Conservation (phyloP, 2,113 vertebrate species). For the Hemichromis elongatus region DNA sequence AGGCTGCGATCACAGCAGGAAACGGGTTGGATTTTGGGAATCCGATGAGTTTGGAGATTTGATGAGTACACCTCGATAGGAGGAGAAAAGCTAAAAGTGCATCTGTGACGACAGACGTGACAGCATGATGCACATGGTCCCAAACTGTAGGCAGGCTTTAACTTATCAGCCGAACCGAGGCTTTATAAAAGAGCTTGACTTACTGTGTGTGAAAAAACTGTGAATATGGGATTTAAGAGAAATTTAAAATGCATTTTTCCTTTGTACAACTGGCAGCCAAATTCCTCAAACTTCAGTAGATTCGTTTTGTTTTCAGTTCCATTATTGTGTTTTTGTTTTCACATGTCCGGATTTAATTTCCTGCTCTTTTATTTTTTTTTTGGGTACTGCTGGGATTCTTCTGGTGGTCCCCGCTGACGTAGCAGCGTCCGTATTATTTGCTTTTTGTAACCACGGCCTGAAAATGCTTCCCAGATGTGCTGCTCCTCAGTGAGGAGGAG, state of each 20-base stretch:
- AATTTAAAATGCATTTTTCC: fast-evolving
- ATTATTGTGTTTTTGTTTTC: not conserved
- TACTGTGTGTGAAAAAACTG: no score
- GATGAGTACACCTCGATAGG: not conserved
- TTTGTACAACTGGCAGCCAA: no score
- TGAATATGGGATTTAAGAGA: not conserved
- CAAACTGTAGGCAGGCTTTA: not conserved
- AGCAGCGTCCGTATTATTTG: not conserved
- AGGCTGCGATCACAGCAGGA: not conserved
- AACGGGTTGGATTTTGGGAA: not conserved
- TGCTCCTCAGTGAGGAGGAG: not conserved
- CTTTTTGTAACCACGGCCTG: not conserved
- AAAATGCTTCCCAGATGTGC: not conserved
- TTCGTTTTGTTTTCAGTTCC: fast-evolving
- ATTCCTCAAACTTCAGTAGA: no score
- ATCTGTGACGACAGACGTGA: not conserved
- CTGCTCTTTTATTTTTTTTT: not conserved
- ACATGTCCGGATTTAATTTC: not conserved
- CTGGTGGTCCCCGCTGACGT: not conserved
- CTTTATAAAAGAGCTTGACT: no score
- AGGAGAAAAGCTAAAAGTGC: not conserved
- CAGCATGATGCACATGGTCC: not conserved
- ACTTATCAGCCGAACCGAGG: not conserved
- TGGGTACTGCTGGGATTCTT: not conserved
- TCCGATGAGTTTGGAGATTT: not conserved